Evolutionary conservation across 2,113 vertebrate species (phyloP).

Genomic region (Mesoclemmys tuberculata): DNA sequence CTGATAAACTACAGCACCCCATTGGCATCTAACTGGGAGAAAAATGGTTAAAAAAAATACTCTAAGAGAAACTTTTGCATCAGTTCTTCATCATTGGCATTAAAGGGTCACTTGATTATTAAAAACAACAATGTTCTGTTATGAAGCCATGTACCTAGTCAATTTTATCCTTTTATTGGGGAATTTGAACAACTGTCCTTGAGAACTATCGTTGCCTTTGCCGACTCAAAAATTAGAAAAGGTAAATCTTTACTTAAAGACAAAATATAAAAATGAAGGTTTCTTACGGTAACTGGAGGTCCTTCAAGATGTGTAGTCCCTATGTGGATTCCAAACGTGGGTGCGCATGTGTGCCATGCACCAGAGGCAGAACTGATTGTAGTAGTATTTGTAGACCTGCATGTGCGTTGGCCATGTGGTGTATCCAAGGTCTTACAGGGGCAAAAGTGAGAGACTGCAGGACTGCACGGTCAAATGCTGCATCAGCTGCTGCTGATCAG

Average conservation of each 20-base stretch:
- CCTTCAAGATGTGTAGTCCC: neutral
- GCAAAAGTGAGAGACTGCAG: too few species aligned
- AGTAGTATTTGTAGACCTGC: too few species aligned
- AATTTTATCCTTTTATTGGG: neutral
- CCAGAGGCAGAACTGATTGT: too few species aligned
- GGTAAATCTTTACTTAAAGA: neutral
- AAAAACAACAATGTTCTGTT: neutral
- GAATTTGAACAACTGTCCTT: neutral
- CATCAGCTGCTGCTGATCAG: too few species aligned
- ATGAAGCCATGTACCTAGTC: neutral
- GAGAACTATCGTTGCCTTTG: neutral
- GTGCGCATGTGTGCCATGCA: too few species aligned
- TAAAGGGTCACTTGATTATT: neutral
- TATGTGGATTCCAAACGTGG: too few species aligned
- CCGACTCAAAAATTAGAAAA: neutral
- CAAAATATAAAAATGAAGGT: neutral
- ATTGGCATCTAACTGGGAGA: too few species aligned
- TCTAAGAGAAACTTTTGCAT: accelerated
- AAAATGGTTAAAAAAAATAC: neutral
- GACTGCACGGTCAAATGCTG: too few species aligned
- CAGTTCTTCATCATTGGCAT: neutral
- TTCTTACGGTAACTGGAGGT: neutral
- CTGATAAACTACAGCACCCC: too few species aligned
- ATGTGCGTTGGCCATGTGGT: too few species aligned
- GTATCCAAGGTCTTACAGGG: too few species aligned